These are phyloP conservation scores for Garra rufa DNA, from an alignment of 2,113 vertebrate genomes.

Conservation along the genomic window DNA sequence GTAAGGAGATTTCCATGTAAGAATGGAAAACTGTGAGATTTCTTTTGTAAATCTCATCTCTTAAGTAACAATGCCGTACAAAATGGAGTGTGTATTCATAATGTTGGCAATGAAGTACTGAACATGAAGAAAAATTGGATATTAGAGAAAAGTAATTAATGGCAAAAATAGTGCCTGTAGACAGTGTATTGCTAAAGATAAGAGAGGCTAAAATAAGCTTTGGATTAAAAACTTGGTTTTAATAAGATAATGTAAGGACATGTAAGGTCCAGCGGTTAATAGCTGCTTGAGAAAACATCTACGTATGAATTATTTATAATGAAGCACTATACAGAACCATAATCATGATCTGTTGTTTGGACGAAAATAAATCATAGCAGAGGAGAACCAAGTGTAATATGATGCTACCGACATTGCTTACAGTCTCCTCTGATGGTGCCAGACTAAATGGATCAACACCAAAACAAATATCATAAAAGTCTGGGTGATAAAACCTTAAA, in stretches of 20 bases:
- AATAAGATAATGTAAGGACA: not conserved
- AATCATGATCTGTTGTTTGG: conserved; percentile 1
- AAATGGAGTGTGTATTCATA: not conserved
- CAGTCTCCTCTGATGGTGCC: not conserved
- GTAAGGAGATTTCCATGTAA: not conserved
- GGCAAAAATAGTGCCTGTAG: not conserved
- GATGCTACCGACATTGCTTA: not conserved
- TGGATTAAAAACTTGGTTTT: not conserved
- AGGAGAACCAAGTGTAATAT: not conserved
- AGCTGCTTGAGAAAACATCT: not conserved
- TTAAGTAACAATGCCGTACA: not conserved
- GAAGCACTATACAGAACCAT: not conserved
- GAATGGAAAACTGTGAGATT: not conserved
- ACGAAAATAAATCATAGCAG: not conserved
- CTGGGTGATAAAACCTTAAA: not conserved
- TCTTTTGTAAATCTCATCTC: not conserved
- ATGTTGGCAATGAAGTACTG: not conserved
- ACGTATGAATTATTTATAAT: not conserved
- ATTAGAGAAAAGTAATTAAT: not conserved
- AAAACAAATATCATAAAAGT: not conserved
- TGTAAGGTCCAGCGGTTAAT: not conserved
- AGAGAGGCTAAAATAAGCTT: not conserved
- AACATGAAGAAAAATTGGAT: not conserved
- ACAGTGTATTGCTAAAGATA: conserved; percentile 10
- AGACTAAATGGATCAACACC: not conserved